Evolutionary conservation across 2,797 vertebrate species (phyloP).

Genomic region (Poeciliopsis gracilis): DNA sequence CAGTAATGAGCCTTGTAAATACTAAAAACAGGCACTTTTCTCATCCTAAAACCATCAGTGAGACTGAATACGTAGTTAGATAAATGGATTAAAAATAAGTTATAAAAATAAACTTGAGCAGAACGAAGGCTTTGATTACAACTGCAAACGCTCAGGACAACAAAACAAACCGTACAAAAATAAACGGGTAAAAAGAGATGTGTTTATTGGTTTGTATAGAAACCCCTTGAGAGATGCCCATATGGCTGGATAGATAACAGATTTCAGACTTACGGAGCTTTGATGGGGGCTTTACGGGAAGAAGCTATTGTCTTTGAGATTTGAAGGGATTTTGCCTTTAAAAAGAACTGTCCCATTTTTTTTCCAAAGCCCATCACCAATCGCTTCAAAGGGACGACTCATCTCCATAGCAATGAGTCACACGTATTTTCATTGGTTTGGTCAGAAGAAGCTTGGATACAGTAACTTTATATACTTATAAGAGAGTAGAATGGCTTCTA

Average conservation of each 20-base stretch:
- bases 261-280: constrained; percentile 51
- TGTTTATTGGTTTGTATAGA: constrained; percentile 44
- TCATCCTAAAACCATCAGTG: not conserved
- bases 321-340: constrained; percentile 71
- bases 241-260: constrained; percentile 61
- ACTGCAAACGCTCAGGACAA: not conserved
- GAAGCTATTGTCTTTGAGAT: constrained; percentile 70
- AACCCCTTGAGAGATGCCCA: constrained; percentile 47
- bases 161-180: not conserved
- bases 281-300: constrained; percentile 57
- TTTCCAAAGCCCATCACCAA: constrained; percentile 65
- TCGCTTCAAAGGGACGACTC: constrained; percentile 66
- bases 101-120: not conserved
- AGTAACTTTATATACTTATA: constrained; percentile 38
- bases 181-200: constrained; percentile 38
- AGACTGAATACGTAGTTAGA: not conserved
- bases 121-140: not conserved
- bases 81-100: constrained; percentile 10
- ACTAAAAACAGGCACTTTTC: not conserved
- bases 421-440: constrained; percentile 36
- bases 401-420: constrained; percentile 67
- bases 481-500: constrained; percentile 43
- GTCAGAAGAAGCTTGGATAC: constrained; percentile 28
- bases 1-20: not conserved
- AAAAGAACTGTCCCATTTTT: constrained; percentile 68